phyloP scores from a whole-genome alignment of 2,888 invertebrate genomes.

The Tipula helvola region DNA sequence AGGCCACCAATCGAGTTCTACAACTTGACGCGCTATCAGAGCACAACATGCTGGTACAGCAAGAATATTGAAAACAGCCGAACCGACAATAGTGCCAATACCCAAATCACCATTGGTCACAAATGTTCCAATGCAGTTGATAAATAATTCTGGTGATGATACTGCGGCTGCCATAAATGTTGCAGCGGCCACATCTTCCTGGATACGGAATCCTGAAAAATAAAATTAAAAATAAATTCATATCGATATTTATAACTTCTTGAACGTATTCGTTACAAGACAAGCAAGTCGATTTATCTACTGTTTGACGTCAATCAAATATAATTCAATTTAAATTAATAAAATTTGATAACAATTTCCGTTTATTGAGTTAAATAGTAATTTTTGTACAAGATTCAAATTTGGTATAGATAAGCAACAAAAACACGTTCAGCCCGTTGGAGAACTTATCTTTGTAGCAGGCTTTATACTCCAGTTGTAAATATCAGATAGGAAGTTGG shows the following conservation, averaged over 20 bases:
- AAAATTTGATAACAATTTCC: not conserved
- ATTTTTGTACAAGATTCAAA: too few relatives aligned
- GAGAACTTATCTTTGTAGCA: too few relatives aligned
- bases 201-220: constrained; percentile 45
- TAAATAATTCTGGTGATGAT: constrained; percentile 76
- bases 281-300: not conserved
- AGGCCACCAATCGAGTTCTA: constrained; percentile 65
- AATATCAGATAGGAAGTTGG: too few relatives aligned
- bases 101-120: constrained; percentile 65
- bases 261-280: too few relatives aligned
- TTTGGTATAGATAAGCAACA: too few relatives aligned
- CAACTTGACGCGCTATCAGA: constrained; percentile 45
- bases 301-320: not conserved
- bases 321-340: not conserved
- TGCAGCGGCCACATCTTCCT: constrained; percentile 72
- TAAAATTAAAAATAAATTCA: too few relatives aligned
- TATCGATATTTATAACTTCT: too few relatives aligned
- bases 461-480: too few relatives aligned
- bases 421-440: too few relatives aligned
- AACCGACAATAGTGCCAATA: constrained; percentile 64
- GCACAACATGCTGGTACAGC: constrained; percentile 68
- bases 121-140: constrained; percentile 71
- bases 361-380: too few relatives aligned
- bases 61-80: constrained; percentile 65
- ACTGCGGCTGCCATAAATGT: constrained; percentile 87